Percentiles rank a stretch among this genome's conserved stretches.
These are phyloP conservation scores for Leptobrachium leishanense DNA, from an alignment of 2,113 vertebrate genomes.

Conservation along the genomic window DNA sequence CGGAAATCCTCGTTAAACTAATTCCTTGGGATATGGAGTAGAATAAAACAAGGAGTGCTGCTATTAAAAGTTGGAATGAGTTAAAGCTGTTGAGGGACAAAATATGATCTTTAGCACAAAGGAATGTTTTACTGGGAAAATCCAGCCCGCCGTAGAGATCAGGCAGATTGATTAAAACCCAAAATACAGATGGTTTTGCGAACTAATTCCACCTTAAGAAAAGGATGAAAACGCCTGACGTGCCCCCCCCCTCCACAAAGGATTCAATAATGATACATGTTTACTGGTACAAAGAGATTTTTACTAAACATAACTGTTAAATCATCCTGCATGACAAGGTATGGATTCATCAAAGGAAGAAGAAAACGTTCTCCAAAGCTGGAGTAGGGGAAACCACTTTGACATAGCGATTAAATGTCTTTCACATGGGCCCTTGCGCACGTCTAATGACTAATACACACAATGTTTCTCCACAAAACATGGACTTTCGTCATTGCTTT, in stretches of 20 bases:
- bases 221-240: neutral
- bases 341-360: neutral
- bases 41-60: slow-evolving; percentile 30
- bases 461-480: too few relatives aligned
- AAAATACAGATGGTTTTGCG: slow-evolving; percentile 2
- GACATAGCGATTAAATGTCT: too few relatives aligned
- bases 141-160: slow-evolving; percentile 16
- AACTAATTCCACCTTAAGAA: slow-evolving; percentile 5
- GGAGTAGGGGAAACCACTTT: too few relatives aligned
- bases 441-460: too few relatives aligned
- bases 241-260: neutral
- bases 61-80: slow-evolving; percentile 36
- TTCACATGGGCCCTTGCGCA: too few relatives aligned
- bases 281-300: slow-evolving; percentile 24
- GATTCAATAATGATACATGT: neutral
- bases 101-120: slow-evolving; percentile 19
- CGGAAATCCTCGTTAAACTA: slow-evolving; percentile 49
- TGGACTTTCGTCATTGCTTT: too few relatives aligned
- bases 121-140: slow-evolving; percentile 1
- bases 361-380: too few relatives aligned
- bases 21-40: slow-evolving; percentile 23
- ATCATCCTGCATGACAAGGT: neutral
- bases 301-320: neutral
- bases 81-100: neutral
- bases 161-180: neutral